These are phyloP conservation scores for Bellardia bayeri DNA, from an alignment of 2,888 invertebrate species.

Conservation along the genomic window DNA sequence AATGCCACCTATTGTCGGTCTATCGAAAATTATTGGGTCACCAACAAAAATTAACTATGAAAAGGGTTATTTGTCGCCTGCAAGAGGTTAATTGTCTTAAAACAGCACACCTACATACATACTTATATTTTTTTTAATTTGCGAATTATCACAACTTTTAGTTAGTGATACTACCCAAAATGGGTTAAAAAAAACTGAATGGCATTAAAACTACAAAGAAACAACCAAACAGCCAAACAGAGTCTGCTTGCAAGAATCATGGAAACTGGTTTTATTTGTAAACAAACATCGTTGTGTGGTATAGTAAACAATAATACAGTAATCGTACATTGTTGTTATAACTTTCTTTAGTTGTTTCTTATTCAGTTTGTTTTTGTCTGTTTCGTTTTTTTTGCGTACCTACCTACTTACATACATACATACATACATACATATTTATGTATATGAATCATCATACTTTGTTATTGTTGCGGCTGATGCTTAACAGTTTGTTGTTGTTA, in stretches of 20 bases:
- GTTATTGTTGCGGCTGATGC: conserved; percentile 1
- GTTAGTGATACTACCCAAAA: not conserved
- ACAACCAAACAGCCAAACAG: not conserved
- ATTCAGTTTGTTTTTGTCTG: not conserved
- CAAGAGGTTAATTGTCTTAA: no score
- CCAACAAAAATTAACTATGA: no score
- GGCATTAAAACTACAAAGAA: not conserved
- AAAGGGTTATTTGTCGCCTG: no score
- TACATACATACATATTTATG: conserved; percentile 19
- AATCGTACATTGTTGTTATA: conserved; percentile 1
- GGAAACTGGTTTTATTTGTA: conserved; percentile 60
- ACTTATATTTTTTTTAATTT: no score
- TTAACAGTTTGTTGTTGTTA: conserved; percentile 9
- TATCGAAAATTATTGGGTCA: no score
- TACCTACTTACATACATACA: not conserved
- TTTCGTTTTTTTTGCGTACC: not conserved
- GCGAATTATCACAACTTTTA: no score
- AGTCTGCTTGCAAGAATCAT: conserved; percentile 17
- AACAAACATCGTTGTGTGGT: conserved; percentile 38
- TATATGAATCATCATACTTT: conserved; percentile 38
- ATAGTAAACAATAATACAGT: not conserved
- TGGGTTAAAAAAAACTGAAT: conserved; percentile 12
- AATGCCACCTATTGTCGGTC: no score
- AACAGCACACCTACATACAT: no score
- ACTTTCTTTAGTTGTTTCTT: conserved; percentile 45